phyloP scores from a whole-genome alignment of 2,797 vertebrate species.

The Zalophus californianus region DNA sequence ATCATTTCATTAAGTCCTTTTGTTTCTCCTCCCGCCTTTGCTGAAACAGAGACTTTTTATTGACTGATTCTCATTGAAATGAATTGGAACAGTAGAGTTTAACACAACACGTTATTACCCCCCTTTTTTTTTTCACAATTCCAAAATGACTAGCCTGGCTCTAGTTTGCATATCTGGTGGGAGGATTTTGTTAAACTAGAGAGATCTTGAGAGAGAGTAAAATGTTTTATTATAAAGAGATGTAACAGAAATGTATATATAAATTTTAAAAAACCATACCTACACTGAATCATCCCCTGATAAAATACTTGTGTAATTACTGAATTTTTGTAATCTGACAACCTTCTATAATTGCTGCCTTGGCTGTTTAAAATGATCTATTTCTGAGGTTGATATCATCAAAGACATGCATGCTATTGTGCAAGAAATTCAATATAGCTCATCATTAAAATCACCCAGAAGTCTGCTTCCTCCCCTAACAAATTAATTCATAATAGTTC shows the following conservation, averaged over 20 bases:
- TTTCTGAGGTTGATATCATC: conserved; percentile 57
- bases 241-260: conserved; percentile 54
- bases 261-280: background rate
- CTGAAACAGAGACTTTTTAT: conserved; percentile 81
- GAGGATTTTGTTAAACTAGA: conserved; percentile 63
- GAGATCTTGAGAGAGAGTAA: conserved; percentile 67
- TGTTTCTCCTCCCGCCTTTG: conserved; percentile 80
- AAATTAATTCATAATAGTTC: background rate
- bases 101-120: conserved; percentile 74
- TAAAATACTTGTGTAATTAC: conserved; percentile 50
- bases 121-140: conserved; percentile 56
- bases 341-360: conserved; percentile 66
- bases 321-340: conserved; percentile 50
- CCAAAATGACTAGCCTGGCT: conserved; percentile 72
- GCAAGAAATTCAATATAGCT: conserved; percentile 27
- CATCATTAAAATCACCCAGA: conserved; percentile 44
- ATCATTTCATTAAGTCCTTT: conserved; percentile 85
- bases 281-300: background rate
- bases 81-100: conserved; percentile 80
- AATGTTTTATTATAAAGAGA: conserved; percentile 63
- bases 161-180: conserved; percentile 64
- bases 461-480: conserved; percentile 12
- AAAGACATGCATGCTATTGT: conserved; percentile 44
- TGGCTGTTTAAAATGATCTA: conserved; percentile 67
- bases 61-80: conserved; percentile 79